phyloP scores from a whole-genome alignment of 1,140 invertebrate genomes.

The Papilio machaon region DNA sequence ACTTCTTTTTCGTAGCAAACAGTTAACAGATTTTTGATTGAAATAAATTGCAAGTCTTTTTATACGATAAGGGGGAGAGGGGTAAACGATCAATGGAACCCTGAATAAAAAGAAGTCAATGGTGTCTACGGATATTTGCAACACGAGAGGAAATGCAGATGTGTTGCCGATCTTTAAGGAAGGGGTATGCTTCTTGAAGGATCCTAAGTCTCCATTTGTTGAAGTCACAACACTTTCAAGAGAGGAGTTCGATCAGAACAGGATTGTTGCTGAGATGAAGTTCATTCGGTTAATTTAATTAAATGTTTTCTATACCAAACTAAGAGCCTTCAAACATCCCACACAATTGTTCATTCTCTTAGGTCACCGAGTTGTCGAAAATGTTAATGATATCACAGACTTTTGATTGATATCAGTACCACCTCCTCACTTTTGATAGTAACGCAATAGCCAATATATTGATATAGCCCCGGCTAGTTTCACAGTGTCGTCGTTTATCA shows the following conservation, averaged over 20 bases:
- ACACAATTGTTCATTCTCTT: not conserved
- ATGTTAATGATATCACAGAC: not conserved
- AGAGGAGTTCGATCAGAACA: not conserved
- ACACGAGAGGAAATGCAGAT: too few species aligned
- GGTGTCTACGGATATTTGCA: too few species aligned
- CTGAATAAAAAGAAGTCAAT: too few species aligned
- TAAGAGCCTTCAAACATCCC: not conserved
- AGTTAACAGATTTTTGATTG: not conserved
- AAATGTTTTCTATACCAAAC: not conserved
- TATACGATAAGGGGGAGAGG: too few species aligned
- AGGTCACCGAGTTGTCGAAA: not conserved
- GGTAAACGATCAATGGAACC: too few species aligned
- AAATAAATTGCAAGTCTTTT: not conserved
- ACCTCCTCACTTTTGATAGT: not conserved
- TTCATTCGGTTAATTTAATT: not conserved
- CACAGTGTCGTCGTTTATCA: constrained; percentile 23
- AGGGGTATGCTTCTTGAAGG: too few species aligned
- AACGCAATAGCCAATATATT: constrained; percentile 3
- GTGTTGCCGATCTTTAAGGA: too few species aligned
- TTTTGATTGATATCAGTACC: not conserved
- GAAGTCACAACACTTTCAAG: too few species aligned
- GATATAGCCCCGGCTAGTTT: not conserved
- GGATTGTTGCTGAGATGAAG: not conserved
- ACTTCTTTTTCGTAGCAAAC: not conserved
- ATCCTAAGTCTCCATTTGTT: too few species aligned